Evolutionary conservation across 2,113 vertebrate genomes (phyloP).

Genomic region (Stegastes partitus): DNA sequence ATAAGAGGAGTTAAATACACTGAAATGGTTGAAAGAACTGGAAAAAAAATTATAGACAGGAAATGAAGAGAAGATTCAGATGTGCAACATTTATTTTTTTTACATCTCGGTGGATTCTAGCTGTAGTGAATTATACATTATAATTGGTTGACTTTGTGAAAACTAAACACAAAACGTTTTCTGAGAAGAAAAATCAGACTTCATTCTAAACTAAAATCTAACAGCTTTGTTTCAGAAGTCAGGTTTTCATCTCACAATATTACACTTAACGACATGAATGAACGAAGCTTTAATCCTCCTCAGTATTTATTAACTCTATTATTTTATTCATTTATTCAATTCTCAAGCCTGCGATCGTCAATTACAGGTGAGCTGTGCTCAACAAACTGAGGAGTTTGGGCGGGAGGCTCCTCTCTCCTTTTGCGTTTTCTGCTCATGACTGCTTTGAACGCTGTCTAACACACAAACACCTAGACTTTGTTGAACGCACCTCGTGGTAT

Average conservation of each 20-base stretch:
- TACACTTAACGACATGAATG: no score
- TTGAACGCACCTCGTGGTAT: conserved; percentile 14
- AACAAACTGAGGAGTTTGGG: conserved; percentile 5
- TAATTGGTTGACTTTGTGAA: neutral
- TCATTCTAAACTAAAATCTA: neutral
- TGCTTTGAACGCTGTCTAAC: neutral
- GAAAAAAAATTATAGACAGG: no score
- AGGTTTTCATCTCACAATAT: no score
- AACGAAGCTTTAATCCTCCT: no score
- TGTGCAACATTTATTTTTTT: no score
- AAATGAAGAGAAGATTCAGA: no score
- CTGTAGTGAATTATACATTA: neutral
- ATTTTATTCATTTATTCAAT: neutral
- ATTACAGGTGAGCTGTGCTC: conserved; percentile 34
- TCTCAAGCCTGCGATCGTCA: conserved; percentile 40
- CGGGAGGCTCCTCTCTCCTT: no score
- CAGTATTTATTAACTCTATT: no score
- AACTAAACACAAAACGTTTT: neutral
- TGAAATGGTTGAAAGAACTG: no score
- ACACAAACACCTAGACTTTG: neutral
- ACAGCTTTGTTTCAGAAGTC: neutral
- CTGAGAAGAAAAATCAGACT: neutral
- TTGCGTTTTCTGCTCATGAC: neutral
- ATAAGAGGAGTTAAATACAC: neutral
- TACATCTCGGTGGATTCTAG: no score